Base-by-base conservation (phyloP, 2,888 invertebrate species). In the Mesochorus sp. region DNA sequence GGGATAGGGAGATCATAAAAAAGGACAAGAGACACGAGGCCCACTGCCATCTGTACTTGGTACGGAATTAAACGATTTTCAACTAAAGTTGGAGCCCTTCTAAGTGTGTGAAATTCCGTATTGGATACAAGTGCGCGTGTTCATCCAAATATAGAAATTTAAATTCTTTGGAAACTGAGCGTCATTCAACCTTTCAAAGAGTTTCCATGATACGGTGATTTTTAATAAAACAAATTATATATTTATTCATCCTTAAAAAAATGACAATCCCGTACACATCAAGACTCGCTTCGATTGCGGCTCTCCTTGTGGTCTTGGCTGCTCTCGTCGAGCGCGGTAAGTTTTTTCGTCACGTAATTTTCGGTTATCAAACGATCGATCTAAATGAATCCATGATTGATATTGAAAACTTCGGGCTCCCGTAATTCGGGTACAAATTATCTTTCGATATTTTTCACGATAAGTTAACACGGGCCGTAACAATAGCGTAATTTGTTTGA, bases 191-290 rank as follows among this genome's bases (percentile, higher is more conserved):
- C 49, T 12, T 3, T 2, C 4, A 2, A 28, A 51, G n/a, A 28
- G 59, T 83, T 83, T 86, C 86, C 86, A 88, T 87, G 87, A 83
- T 84, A 86, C 85, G 85, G 85, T 86, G 85, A 87, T 85, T 77
- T n/a, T n/a, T n/a, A n/a, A n/a, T n/a, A n/a, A n/a, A n/a, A n/a
- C n/a, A n/a, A n/a, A n/a, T n/a, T n/a, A n/a, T n/a, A n/a, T n/a
- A n/a, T n/a, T n/a, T n/a, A n/a, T n/a, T n/a, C n/a, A n/a, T n/a
- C n/a, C n/a, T n/a, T 77, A 82, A 78, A 80, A 86, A 82, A 79
- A 86, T 88, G 87, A 86, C 84, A 61, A 62, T 64, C 44, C 42
- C 57, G 19, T 66, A 78, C 26, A 47, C 70, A 24, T 74, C 51
- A 14, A 74, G 82, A 66, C 75, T 87, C 81, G 84, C 82, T 81